phyloP scores from a whole-genome alignment of 2,888 invertebrate genomes.

The Dione vanillae region DNA sequence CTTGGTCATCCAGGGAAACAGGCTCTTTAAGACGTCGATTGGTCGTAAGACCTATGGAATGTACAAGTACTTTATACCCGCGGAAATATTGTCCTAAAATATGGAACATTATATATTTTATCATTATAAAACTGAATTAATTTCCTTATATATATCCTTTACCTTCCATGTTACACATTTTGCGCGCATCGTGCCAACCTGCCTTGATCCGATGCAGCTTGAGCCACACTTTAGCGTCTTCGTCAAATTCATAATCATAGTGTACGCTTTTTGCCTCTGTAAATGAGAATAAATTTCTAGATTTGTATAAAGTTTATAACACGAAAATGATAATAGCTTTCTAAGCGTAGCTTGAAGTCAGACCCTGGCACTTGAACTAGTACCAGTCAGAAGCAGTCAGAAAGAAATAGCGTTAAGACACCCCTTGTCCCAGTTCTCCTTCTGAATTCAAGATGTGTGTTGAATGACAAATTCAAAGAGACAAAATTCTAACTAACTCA shows the following conservation, averaged over 20 bases:
- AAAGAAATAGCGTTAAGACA: too few relatives aligned
- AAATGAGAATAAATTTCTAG: not conserved
- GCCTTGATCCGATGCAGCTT: not conserved
- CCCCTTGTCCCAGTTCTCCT: not conserved
- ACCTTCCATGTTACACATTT: constrained; percentile 22
- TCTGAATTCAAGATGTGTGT: not conserved
- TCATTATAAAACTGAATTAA: too few relatives aligned
- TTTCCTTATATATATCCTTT: not conserved
- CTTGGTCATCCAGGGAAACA: not conserved
- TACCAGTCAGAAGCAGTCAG: too few relatives aligned
- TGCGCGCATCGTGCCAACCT: constrained; percentile 18
- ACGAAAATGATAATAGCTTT: too few relatives aligned
- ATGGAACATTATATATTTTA: not conserved
- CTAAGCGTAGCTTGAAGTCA: too few relatives aligned
- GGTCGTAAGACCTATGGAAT: too few relatives aligned
- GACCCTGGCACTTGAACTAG: too few relatives aligned
- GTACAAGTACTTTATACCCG: too few relatives aligned
- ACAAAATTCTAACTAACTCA: not conserved
- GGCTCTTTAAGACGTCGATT: too few relatives aligned
- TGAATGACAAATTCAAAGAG: too few relatives aligned
- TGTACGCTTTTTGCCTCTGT: constrained; percentile 16
- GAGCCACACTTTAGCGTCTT: constrained; percentile 14
- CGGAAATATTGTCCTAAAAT: too few relatives aligned
- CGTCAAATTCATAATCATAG: constrained; percentile 6
- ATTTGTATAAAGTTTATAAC: too few relatives aligned